Conservation (phyloP, 1,140 invertebrate genomes). For the Batillaria attramentaria region DNA sequence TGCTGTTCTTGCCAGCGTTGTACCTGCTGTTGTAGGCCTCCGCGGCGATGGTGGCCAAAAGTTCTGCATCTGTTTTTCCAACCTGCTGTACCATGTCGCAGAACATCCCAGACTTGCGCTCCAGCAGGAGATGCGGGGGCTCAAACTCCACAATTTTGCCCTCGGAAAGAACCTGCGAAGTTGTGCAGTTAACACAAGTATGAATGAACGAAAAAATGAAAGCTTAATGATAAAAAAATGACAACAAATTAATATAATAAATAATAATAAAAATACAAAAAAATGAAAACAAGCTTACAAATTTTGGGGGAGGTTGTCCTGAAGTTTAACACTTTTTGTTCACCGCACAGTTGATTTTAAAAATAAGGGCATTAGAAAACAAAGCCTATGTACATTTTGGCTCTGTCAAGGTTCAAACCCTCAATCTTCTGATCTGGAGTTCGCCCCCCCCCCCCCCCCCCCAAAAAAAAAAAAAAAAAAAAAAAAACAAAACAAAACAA, state of each 20-base stretch:
- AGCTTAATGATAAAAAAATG: neutral
- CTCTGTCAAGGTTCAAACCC: too few relatives aligned
- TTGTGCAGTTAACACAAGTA: neutral
- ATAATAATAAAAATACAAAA: too few relatives aligned
- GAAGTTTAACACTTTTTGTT: too few relatives aligned
- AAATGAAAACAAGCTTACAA: too few relatives aligned
- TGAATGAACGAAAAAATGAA: neutral
- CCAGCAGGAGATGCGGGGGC: constrained; percentile 78
- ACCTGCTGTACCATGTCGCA: constrained; percentile 71
- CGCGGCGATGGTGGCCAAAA: constrained; percentile 58
- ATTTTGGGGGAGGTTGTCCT: too few relatives aligned
- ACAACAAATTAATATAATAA: neutral
- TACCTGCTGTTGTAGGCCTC: constrained; percentile 31
- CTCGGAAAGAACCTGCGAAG: constrained; percentile 63
- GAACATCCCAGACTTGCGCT: constrained; percentile 72
- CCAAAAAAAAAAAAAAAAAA: too few relatives aligned
- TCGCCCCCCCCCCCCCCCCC: too few relatives aligned
- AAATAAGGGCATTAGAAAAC: too few relatives aligned
- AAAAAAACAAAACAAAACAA: too few relatives aligned
- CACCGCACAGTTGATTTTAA: too few relatives aligned
- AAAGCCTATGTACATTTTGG: too few relatives aligned
- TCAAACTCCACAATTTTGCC: constrained; percentile 78
- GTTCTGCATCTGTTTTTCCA: constrained; percentile 56
- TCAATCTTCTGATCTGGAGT: too few relatives aligned
- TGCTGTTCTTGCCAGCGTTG: neutral